Percentiles rank a stretch among this genome's conserved stretches.
phyloP scores from a whole-genome alignment of 2,113 vertebrate species.

The Mus pahari region DNA sequence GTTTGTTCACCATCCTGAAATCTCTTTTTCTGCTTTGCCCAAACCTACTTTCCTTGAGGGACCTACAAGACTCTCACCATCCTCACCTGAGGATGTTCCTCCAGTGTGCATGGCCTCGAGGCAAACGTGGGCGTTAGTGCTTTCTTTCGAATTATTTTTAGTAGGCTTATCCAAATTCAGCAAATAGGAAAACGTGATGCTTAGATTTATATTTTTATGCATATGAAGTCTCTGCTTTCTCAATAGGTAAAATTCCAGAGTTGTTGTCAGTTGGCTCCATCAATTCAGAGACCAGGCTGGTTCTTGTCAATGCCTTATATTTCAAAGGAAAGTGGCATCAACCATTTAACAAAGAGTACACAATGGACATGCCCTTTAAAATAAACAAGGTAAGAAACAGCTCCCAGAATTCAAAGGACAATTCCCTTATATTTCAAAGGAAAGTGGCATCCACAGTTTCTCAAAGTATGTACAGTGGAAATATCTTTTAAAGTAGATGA shows the following conservation, averaged over 20 bases:
- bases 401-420: constrained; percentile 51
- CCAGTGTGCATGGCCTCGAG: not conserved
- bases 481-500: constrained; percentile 80
- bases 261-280: not conserved
- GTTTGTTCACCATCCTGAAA: not conserved
- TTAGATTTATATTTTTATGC: too few species aligned
- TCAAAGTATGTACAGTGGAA: not conserved
- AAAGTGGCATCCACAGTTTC: not conserved
- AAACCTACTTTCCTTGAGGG: not conserved
- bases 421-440: not conserved
- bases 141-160: not conserved
- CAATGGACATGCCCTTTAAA: not conserved
- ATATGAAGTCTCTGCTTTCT: not conserved
- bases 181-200: not conserved
- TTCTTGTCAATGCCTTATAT: not conserved
- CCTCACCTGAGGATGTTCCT: not conserved
- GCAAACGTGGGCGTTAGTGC: fast-evolving
- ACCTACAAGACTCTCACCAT: not conserved
- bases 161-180: not conserved
- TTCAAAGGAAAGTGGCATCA: not conserved
- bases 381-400: constrained; percentile 87
- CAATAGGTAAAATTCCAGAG: constrained; percentile 83
- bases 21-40: not conserved
- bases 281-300: not conserved
- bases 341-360: not conserved